phyloP scores from a whole-genome alignment of 1,140 invertebrate species.

The Eriocheir sinensis region DNA sequence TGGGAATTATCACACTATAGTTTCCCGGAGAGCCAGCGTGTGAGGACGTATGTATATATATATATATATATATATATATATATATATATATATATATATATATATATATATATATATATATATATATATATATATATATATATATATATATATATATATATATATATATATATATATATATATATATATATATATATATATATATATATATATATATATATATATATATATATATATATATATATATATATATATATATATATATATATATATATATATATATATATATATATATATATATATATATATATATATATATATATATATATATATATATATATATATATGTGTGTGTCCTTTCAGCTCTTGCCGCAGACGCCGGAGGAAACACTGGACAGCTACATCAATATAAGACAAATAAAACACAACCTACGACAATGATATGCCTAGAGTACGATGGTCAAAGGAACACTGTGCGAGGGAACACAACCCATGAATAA shows the following conservation, averaged over 20 bases:
- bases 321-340: constrained; percentile 50
- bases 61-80: constrained; percentile 35
- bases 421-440: too few relatives aligned
- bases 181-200: constrained; percentile 55
- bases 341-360: neutral
- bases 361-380: too few relatives aligned
- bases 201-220: constrained; percentile 60
- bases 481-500: neutral
- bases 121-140: constrained; percentile 57
- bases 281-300: constrained; percentile 60
- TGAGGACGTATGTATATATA: too few relatives aligned
- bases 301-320: constrained; percentile 58
- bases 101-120: constrained; percentile 50
- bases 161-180: constrained; percentile 58
- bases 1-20: too few relatives aligned
- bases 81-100: constrained; percentile 17
- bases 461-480: too few relatives aligned
- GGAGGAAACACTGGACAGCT: too few relatives aligned
- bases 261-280: constrained; percentile 51
- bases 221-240: constrained; percentile 58
- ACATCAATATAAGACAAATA: too few relatives aligned
- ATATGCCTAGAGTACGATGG: too few relatives aligned
- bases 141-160: constrained; percentile 58
- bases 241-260: constrained; percentile 55
- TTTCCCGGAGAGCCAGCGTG: too few relatives aligned